Percentiles rank a stretch among this genome's conserved stretches.
phyloP scores from a whole-genome alignment of 2,113 vertebrate species.

The Acinonyx jubatus region DNA sequence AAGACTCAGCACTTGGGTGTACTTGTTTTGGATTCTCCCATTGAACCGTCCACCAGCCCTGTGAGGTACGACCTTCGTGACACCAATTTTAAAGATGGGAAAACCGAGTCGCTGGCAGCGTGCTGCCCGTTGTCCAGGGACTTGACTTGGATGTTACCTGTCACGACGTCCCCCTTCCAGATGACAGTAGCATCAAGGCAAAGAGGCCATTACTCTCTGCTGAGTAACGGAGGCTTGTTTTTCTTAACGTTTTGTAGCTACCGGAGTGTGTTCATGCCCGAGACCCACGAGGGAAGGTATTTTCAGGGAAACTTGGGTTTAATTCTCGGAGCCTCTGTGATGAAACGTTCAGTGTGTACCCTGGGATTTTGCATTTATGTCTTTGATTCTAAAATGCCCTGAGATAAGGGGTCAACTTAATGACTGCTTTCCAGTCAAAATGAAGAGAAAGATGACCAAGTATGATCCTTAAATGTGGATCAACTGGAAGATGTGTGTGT shows the following conservation, averaged over 20 bases:
- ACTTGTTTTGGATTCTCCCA: background rate
- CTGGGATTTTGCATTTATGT: background rate
- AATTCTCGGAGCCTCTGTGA: background rate
- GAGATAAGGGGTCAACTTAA: background rate
- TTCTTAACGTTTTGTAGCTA: rapidly evolving
- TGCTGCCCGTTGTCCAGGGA: background rate
- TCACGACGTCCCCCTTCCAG: background rate
- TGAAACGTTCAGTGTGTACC: too few relatives aligned
- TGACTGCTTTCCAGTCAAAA: background rate
- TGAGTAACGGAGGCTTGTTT: background rate
- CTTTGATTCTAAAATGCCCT: background rate
- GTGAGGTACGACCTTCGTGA: background rate
- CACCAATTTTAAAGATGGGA: background rate
- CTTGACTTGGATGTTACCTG: background rate
- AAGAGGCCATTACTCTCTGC: too few relatives aligned
- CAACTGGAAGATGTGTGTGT: background rate
- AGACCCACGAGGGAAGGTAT: background rate
- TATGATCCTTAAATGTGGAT: background rate
- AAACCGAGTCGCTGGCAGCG: rapidly evolving
- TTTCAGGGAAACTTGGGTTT: background rate
- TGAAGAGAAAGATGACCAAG: background rate
- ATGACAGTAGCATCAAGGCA: background rate
- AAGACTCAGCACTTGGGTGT: background rate
- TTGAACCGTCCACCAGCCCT: background rate
- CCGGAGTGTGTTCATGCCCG: rapidly evolving